Conservation (phyloP, 2,113 vertebrate species). For the Dipodomys spectabilis region DNA sequence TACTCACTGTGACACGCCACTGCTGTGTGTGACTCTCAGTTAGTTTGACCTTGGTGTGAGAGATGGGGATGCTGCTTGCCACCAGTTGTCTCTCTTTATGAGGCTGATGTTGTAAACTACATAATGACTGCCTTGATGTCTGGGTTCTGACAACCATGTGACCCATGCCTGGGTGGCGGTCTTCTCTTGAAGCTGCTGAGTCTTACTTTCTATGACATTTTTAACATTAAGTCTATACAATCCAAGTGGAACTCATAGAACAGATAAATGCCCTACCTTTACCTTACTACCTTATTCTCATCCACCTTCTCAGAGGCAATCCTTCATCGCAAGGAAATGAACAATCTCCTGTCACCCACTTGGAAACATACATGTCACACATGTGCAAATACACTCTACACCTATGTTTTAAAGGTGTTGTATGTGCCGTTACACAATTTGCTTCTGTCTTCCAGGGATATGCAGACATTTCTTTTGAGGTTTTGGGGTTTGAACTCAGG, state of each 20-base stretch:
- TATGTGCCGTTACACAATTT: neutral
- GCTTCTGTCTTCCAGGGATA: neutral
- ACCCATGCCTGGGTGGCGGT: rapidly evolving
- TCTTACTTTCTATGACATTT: neutral
- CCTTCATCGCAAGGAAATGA: neutral
- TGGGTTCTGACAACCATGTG: rapidly evolving
- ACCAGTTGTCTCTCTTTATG: neutral
- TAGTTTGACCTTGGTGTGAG: neutral
- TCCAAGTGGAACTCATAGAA: neutral
- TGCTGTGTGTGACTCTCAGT: neutral
- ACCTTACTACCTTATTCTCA: rapidly evolving
- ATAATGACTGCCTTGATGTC: neutral
- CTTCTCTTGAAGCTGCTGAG: neutral
- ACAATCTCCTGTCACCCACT: too few relatives aligned
- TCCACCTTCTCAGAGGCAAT: neutral
- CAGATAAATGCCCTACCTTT: neutral
- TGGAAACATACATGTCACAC: neutral
- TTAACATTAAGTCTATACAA: neutral
- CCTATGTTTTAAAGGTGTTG: neutral
- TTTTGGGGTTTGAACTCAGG: too few relatives aligned
- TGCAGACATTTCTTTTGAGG: rapidly evolving
- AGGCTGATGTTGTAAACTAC: neutral
- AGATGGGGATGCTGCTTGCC: too few relatives aligned
- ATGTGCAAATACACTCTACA: neutral
- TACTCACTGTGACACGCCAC: too few relatives aligned